Percentiles rank a stretch among this genome's conserved stretches.
Conservation (phyloP, 2,797 vertebrate species). For the Fundulus diaphanus region DNA sequence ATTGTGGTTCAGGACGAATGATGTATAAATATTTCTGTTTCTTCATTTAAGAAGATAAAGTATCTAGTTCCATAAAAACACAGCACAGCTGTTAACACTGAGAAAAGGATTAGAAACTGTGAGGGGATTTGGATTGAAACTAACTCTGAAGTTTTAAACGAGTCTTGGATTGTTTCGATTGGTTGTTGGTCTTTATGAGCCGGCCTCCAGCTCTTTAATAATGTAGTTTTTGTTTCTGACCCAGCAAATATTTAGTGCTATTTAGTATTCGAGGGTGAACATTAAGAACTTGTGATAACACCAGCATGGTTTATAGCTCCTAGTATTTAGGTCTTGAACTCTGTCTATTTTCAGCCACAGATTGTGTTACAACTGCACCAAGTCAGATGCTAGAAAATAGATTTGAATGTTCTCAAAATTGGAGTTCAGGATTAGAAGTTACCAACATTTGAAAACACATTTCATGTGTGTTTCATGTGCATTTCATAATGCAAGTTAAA, state of each 20-base stretch:
- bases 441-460: no score
- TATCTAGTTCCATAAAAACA: background rate
- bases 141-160: background rate
- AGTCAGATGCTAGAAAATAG: no score
- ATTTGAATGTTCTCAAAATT: no score
- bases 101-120: background rate
- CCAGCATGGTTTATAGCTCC: background rate
- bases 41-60: background rate
- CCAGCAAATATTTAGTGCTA: background rate
- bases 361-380: no score
- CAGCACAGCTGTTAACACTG: background rate
- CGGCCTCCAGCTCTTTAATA: background rate
- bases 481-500: no score
- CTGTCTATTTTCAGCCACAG: no score
- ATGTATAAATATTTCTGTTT: background rate
- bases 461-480: no score
- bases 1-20: background rate
- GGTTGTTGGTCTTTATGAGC: background rate
- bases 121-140: background rate
- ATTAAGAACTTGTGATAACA: background rate
- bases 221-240: background rate
- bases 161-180: background rate
- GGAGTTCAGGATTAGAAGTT: no score
- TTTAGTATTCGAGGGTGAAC: background rate
- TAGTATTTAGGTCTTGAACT: no score